Evolutionary conservation across 2,113 vertebrate genomes (phyloP), one percentile per base, ranked within the genome.

Genomic region (Haliaeetus leucogaster): DNA sequence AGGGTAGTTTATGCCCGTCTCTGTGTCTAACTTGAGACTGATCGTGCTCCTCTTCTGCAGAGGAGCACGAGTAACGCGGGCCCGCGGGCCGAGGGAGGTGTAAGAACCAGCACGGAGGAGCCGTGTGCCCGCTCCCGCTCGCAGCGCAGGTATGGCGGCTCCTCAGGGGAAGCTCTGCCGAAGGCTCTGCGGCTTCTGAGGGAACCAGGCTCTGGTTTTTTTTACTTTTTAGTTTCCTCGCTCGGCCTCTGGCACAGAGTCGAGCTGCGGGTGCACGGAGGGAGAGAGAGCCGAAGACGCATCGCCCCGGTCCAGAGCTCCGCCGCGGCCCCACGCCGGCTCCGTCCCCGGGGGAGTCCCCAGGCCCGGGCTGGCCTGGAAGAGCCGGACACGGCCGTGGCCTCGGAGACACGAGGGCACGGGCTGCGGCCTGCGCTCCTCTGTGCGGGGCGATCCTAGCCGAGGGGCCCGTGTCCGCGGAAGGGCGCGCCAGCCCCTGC

Each of bases 1-100:
- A 19, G 23, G 12, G 25, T 4, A 2, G 11, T 22, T 36, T 5
- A 29, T 9, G 45, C 10, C 72, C 62, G 3, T 20, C 29, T 4
- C 11, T 1, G 5, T 2, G 34, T 12, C 50, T 2, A 1, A 3
- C 47, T 3, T 1, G 32, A 53, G 47, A 1, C 76, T 23, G 65
- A 0, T 1, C 30, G 0, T 0, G 2, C 21, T 5, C 42, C 45
- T 34, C 21, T 7, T 5, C 52, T 6, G 42, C 72, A 11, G 23
- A 10, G 53, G 15, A 22, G 47, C 61, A 0, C 2, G 6, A n/a
- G 4, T 0, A 1, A 3, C 3, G 15, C 7, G 1, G 34, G 18
- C 50, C 2, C 52, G 4, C n/a, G 2, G 6, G 4, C 23, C 15
- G 11, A 7, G 6, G 12, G 34, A 9, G 45, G 30, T 7, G 29